Percentiles rank a stretch among this genome's conserved stretches.
Evolutionary conservation across 1,140 invertebrate genomes (phyloP).

Genomic region (Procambarus virginalis): DNA sequence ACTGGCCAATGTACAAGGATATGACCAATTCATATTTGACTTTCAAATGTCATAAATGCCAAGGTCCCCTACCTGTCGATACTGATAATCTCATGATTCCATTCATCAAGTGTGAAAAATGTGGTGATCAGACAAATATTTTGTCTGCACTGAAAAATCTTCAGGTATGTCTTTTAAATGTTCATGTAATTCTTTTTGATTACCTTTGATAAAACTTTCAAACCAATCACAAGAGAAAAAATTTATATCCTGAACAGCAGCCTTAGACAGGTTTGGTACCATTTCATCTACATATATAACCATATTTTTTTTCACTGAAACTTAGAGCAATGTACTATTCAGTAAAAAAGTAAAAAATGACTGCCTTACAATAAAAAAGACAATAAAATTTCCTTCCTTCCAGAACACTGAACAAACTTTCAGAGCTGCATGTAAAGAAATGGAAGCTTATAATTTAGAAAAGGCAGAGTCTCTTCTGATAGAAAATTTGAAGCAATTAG

Average conservation of each 20-base stretch:
- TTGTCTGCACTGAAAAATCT: conserved; percentile 69
- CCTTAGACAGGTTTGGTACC: too few species aligned
- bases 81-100: conserved; percentile 67
- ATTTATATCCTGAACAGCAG: too few species aligned
- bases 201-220: too few species aligned
- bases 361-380: background rate
- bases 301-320: too few species aligned
- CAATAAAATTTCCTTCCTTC: background rate
- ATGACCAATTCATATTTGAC: conserved; percentile 76
- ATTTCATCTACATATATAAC: too few species aligned
- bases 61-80: conserved; percentile 74
- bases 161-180: conserved; percentile 49
- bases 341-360: too few species aligned
- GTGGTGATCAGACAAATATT: conserved; percentile 73
- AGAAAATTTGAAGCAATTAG: conserved; percentile 82
- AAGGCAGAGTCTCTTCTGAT: conserved; percentile 82
- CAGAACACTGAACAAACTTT: conserved; percentile 83
- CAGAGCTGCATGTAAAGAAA: conserved; percentile 79
- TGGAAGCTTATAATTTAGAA: conserved; percentile 76
- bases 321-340: too few species aligned
- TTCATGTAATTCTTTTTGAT: background rate
- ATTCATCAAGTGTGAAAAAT: conserved; percentile 72
- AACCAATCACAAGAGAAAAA: too few species aligned
- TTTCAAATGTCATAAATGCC: conserved; percentile 80
- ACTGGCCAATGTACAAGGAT: conserved; percentile 88